phyloP scores from a whole-genome alignment of 1,140 invertebrate genomes.

The Drosophila equinoxialis region DNA sequence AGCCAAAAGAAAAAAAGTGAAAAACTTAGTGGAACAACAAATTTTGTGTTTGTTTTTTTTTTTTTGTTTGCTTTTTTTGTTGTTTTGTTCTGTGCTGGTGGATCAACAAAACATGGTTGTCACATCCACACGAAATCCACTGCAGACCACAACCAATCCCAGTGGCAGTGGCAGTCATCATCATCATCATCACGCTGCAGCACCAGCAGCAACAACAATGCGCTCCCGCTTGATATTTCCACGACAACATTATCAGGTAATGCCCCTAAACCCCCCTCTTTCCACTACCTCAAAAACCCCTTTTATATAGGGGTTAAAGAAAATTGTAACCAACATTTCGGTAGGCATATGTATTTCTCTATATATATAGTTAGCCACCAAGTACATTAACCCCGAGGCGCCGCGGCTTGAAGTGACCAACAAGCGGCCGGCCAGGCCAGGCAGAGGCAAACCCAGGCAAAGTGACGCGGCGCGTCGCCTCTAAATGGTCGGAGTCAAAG shows the following conservation, averaged over 20 bases:
- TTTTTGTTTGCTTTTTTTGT: background rate
- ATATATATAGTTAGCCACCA: constrained; percentile 3
- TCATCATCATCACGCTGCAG: constrained; percentile 10
- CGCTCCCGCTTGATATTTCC: constrained; percentile 75
- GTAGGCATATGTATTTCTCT: background rate
- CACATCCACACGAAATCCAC: constrained; percentile 68
- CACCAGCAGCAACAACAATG: constrained; percentile 46
- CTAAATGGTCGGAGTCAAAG: constrained; percentile 42
- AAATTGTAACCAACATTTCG: background rate
- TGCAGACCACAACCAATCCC: constrained; percentile 60
- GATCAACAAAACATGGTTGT: constrained; percentile 58
- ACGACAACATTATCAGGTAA: constrained; percentile 79
- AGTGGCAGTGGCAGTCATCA: constrained; percentile 53
- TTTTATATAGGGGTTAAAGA: no score
- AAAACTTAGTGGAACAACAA: constrained; percentile 16
- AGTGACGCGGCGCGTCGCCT: constrained; percentile 23
- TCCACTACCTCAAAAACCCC: no score
- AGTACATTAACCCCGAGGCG: constrained; percentile 72
- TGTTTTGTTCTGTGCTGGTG: background rate
- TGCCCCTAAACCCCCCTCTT: background rate
- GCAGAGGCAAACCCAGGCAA: background rate
- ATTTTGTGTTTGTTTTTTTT: constrained; percentile 5
- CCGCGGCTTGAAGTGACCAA: constrained; percentile 48
- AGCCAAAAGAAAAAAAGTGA: constrained; percentile 5
- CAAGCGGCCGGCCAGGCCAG: constrained; percentile 2